Evolutionary conservation across 2,797 vertebrate species (phyloP).

Genomic region (Gambelia wislizenii): DNA sequence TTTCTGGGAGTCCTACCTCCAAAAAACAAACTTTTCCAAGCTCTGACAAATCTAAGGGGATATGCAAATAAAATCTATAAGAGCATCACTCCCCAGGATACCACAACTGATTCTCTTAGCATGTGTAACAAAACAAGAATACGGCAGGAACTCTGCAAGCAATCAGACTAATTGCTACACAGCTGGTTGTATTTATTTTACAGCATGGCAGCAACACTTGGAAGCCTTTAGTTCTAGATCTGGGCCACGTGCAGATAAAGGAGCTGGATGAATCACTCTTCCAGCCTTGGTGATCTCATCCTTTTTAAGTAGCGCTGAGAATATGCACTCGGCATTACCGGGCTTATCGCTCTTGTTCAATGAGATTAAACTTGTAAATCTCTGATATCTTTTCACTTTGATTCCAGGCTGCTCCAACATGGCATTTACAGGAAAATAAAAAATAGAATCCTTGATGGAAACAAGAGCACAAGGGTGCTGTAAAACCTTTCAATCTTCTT

Average conservation of each 20-base stretch:
- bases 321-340: background rate
- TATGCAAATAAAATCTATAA: too few relatives aligned
- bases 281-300: conserved; percentile 2
- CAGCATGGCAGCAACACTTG: conserved; percentile 8
- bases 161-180: conserved; percentile 17
- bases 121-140: background rate
- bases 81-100: too few relatives aligned
- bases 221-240: background rate
- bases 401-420: conserved; percentile 6
- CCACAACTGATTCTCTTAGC: conserved; percentile 9
- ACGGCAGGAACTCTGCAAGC: background rate
- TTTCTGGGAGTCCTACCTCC: too few relatives aligned
- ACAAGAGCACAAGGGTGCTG: background rate
- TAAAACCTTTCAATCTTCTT: conserved; percentile 21
- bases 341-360: background rate
- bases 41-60: too few relatives aligned
- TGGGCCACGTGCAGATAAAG: background rate
- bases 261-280: conserved; percentile 11
- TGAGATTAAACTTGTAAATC: conserved; percentile 31
- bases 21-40: too few relatives aligned
- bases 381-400: background rate
- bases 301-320: conserved; percentile 19
- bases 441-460: conserved; percentile 17
- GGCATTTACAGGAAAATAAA: conserved; percentile 3
- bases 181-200: background rate